Conservation (phyloP, 2,888 invertebrate genomes). For the Tupiocoris notatus region DNA sequence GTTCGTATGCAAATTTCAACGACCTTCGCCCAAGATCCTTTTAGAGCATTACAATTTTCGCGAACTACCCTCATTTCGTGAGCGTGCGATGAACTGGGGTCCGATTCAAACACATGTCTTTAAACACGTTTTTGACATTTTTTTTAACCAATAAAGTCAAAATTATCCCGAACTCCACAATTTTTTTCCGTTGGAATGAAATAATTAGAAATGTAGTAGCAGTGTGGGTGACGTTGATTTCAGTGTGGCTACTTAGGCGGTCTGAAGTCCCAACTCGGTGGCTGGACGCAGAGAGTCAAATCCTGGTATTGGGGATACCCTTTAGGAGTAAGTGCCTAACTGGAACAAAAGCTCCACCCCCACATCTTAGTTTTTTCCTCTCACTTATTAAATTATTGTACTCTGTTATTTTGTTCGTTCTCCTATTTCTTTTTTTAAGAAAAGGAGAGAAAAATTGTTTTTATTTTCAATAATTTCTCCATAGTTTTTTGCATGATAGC, state of each 20-base stretch:
- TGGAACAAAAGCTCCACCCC: constrained; percentile 30
- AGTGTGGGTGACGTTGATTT: constrained; percentile 47
- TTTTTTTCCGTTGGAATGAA: background rate
- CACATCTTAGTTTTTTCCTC: constrained; percentile 23
- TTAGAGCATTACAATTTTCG: too few species aligned
- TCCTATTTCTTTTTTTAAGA: constrained; percentile 1
- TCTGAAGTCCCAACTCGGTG: constrained; percentile 91
- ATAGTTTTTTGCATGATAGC: constrained; percentile 45
- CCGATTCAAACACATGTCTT: too few species aligned
- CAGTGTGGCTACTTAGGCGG: constrained; percentile 91
- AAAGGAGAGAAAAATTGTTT: constrained; percentile 10
- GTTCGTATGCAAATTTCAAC: too few species aligned
- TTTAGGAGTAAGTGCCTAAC: constrained; percentile 67
- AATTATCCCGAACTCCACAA: too few species aligned
- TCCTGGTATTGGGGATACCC: constrained; percentile 97
- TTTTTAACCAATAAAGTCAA: too few species aligned
- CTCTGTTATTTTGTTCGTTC: background rate
- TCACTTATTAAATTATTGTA: background rate
- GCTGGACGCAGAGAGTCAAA: constrained; percentile 94
- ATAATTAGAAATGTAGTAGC: constrained; percentile 22
- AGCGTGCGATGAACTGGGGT: too few species aligned
- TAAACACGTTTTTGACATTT: too few species aligned
- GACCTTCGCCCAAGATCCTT: too few species aligned
- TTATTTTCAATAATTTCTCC: constrained; percentile 30
- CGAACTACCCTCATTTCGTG: too few species aligned